These are phyloP conservation scores for Sphyrna mokarran DNA, from an alignment of 2,113 vertebrate genomes.

Conservation along the genomic window DNA sequence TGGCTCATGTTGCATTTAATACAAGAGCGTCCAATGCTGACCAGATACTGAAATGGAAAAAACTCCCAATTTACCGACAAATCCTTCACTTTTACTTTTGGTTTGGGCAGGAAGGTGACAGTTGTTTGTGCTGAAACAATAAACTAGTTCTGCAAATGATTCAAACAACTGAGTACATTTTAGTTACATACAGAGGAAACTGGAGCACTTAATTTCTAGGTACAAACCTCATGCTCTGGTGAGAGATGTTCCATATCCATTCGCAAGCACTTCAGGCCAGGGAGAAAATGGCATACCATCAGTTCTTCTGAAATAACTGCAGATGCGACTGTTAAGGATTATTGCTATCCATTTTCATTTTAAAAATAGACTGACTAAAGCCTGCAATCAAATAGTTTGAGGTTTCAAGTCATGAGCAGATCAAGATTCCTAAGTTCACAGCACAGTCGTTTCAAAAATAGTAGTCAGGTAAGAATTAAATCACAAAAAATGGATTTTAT, in stretches of 20 bases:
- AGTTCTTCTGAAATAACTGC: conserved; percentile 97
- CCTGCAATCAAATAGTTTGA: too few species aligned
- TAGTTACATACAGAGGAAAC: neutral
- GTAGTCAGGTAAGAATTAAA: neutral
- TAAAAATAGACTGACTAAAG: neutral
- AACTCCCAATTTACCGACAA: neutral
- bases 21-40: neutral
- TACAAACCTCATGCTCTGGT: conserved; percentile 88
- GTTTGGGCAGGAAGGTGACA: neutral
- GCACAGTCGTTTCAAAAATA: neutral
- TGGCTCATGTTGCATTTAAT: neutral
- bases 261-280: conserved; percentile 88
- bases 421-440: too few species aligned
- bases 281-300: conserved; percentile 96
- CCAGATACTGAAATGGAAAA: neutral
- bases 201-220: neutral
- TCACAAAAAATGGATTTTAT: neutral
- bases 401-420: neutral
- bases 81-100: neutral
- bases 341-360: neutral
- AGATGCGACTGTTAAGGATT: conserved; percentile 59
- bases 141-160: neutral
- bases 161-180: neutral
- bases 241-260: conserved; percentile 95
- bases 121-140: neutral